Evolutionary conservation across 1,140 invertebrate genomes (phyloP), one percentile per base, ranked within the genome.

Genomic region (Aphelinus atriplicis): DNA sequence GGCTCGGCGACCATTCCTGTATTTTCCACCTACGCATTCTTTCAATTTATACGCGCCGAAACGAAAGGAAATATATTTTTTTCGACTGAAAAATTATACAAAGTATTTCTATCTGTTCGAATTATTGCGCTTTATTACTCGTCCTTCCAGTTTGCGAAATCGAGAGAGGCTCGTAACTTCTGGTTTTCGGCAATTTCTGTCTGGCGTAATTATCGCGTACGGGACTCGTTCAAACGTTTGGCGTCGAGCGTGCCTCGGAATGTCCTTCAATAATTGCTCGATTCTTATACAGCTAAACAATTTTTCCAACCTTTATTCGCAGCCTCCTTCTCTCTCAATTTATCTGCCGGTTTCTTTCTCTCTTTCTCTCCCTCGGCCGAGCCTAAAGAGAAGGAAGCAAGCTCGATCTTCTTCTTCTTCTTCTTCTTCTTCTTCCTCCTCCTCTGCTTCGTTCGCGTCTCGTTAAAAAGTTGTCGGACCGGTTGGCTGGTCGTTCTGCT

Each of bases 401-500:
- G 71, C 61, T 56, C 71, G 53, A 46, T 51, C 64, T 53, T 66
- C 42, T n/a, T 57, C 10, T 60, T 73, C 9, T 64, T 63, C 64
- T 77, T 53, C 48, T 42, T 53, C 63, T 48, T 67, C 73, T 46
- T 26, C 70, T 61, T 68, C 58, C 63, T 76, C 74, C 65, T 51
- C 74, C 71, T 74, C 77, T 78, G 79, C 75, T 26, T 26, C 26
- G 26, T 26, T 26, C 73, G 71, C 79, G 79, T 83, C 87, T 87
- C 85, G 87, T 88, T 88, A 88, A 88, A 87, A 87, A 88, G 86
- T 87, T 87, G 87, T 83, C 77, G 83, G 85, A 87, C 87, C 87
- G 86, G 87, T 88, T 87, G 82, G 82, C 81, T 83, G 85, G 80
- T 85, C 79, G 77, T 78, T 84, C 81, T 82, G 61, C 76, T 82